Evolutionary conservation across 2,888 invertebrate genomes (phyloP).

Genomic region (Melanchra persicariae): DNA sequence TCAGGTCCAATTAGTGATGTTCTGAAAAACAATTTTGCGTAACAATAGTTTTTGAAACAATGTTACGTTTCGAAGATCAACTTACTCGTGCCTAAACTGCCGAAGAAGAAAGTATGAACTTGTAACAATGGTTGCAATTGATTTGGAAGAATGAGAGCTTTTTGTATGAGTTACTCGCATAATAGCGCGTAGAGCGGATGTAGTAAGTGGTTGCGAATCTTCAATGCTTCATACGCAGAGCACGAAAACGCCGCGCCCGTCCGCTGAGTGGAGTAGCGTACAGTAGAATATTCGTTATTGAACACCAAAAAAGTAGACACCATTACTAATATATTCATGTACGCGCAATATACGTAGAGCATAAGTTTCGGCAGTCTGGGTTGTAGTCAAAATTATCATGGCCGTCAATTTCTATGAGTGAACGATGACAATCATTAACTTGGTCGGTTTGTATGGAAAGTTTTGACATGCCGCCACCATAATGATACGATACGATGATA

Average conservation of each 20-base stretch:
- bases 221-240: background rate
- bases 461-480: background rate
- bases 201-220: conserved; percentile 27
- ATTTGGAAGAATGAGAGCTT: conserved; percentile 36
- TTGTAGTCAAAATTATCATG: background rate
- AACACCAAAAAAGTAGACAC: too few species aligned
- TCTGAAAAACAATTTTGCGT: conserved; percentile 35
- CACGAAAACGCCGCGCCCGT: background rate
- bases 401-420: background rate
- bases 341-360: background rate
- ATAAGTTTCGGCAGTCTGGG: background rate
- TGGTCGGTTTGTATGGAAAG: background rate
- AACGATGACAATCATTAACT: background rate
- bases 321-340: too few species aligned
- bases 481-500: too few species aligned
- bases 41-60: conserved; percentile 38
- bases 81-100: background rate
- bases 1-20: conserved; percentile 45
- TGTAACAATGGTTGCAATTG: conserved; percentile 24
- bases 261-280: too few species aligned
- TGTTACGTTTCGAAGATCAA: conserved; percentile 28
- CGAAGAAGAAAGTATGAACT: conserved; percentile 36
- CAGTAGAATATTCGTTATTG: too few species aligned
- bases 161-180: conserved; percentile 13
- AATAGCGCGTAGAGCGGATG: conserved; percentile 22